Conservation (phyloP, 2,888 invertebrate genomes). For the Danaus chrysippus region DNA sequence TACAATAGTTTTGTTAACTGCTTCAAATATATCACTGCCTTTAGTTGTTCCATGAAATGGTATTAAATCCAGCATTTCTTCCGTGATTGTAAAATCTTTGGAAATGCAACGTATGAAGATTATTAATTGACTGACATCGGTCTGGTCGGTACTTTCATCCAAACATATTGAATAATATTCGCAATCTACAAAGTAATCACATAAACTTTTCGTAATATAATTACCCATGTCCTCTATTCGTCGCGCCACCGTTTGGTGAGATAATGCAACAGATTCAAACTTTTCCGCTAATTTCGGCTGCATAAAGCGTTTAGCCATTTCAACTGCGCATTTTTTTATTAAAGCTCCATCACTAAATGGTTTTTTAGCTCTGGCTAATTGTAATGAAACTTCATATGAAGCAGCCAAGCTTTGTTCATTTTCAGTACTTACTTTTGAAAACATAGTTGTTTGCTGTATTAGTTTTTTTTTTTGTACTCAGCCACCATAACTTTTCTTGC, state of each 20-base stretch:
- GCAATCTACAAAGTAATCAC: too few relatives aligned
- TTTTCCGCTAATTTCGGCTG: constrained; percentile 9
- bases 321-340: constrained; percentile 5
- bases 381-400: constrained; percentile 6
- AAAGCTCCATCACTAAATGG: constrained; percentile 6
- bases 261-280: constrained; percentile 8
- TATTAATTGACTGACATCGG: too few relatives aligned
- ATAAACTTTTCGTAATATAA: too few relatives aligned
- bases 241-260: constrained; percentile 4
- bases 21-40: too few relatives aligned
- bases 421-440: background rate
- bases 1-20: background rate
- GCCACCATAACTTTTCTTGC: constrained; percentile 4
- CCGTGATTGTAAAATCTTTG: too few relatives aligned
- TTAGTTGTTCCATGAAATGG: too few relatives aligned
- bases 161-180: too few relatives aligned
- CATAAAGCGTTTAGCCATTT: constrained; percentile 7
- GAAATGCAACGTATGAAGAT: too few relatives aligned
- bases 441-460: constrained; percentile 6
- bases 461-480: constrained; percentile 9
- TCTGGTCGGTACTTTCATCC: too few relatives aligned
- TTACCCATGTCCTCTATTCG: background rate
- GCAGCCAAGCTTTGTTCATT: background rate
- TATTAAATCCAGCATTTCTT: too few relatives aligned
- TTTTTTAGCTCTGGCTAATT: constrained; percentile 7